phyloP scores from a whole-genome alignment of 2,797 vertebrate species.

The Cossypha heuglini region DNA sequence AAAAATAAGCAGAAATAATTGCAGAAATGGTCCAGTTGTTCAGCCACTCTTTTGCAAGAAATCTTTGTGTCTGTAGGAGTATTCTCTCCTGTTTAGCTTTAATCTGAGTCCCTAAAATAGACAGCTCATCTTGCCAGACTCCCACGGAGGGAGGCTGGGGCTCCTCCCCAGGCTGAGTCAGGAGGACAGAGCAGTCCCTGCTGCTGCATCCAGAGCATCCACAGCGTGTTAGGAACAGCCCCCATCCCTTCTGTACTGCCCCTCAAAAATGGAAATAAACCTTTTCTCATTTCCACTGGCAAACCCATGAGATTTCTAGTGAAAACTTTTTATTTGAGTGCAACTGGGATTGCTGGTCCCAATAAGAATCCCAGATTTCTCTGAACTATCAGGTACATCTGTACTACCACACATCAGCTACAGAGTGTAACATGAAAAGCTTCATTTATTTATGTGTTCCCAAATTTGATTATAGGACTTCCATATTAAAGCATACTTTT shows the following conservation, averaged over 20 bases:
- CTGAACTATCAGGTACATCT: neutral
- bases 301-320: neutral
- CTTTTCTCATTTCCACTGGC: neutral
- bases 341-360: neutral
- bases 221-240: fast-evolving
- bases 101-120: neutral
- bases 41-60: neutral
- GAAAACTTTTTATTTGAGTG: neutral
- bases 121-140: neutral
- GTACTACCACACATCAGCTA: neutral
- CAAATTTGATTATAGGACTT: neutral
- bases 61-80: neutral
- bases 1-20: neutral
- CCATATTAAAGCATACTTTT: neutral
- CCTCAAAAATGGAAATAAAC: neutral
- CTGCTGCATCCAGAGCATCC: neutral
- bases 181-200: neutral
- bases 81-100: slow-evolving; percentile 1
- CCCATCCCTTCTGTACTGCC: neutral
- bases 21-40: neutral
- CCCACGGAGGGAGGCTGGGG: neutral
- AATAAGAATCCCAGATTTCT: neutral
- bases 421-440: neutral
- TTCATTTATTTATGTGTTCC: neutral
- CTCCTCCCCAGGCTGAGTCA: neutral